phyloP scores from a whole-genome alignment of 2,113 vertebrate genomes.

The Thunnus thynnus region DNA sequence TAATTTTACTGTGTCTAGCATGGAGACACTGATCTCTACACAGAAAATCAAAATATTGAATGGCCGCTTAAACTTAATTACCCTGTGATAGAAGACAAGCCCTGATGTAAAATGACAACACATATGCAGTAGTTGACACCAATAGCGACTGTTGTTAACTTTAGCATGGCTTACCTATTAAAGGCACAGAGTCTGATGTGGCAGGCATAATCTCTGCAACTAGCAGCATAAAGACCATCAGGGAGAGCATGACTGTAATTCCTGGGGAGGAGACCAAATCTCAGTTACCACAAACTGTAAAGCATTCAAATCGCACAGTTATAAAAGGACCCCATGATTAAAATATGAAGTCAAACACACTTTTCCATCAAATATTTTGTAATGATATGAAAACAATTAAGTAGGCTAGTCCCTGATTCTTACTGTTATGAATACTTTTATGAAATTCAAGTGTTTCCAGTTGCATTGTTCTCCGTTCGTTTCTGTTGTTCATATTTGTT shows the following conservation, averaged over 20 bases:
- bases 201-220: constrained; percentile 97
- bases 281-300: constrained; percentile 17
- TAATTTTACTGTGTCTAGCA: constrained; percentile 8
- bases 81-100: constrained; percentile 2
- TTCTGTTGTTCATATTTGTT: not conserved
- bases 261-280: constrained; percentile 81
- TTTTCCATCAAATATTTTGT: constrained; percentile 1
- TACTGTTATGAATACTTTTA: not conserved
- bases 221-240: constrained; percentile 97
- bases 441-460: not conserved
- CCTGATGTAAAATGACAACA: constrained; percentile 24
- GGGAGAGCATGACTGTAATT: constrained; percentile 95
- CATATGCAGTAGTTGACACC: constrained; percentile 22
- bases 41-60: not conserved
- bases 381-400: not conserved
- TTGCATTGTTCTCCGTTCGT: not conserved
- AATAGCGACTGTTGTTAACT: constrained; percentile 14
- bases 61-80: constrained; percentile 14
- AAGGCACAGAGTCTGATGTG: constrained; percentile 94
- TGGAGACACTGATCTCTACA: constrained; percentile 13
- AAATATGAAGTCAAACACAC: not conserved
- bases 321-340: not conserved
- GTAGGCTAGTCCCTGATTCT: too few species aligned
- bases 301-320: not conserved
- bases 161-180: constrained; percentile 90